phyloP scores from a whole-genome alignment of 2,888 invertebrate genomes.

The Eilema sororculum region DNA sequence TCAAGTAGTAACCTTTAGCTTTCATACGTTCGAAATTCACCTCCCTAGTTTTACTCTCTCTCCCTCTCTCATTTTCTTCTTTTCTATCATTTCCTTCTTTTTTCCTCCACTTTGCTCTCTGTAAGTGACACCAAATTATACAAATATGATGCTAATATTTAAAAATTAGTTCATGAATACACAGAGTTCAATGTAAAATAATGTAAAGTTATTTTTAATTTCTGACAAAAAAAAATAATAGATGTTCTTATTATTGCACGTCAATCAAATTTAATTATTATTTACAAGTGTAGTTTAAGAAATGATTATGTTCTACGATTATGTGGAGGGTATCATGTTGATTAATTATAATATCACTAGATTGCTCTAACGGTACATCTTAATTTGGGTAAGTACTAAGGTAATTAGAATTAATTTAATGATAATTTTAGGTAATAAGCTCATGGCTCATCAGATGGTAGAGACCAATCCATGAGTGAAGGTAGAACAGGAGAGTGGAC shows the following conservation, averaged over 20 bases:
- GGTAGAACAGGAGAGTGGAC: neutral
- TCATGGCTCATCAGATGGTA: neutral
- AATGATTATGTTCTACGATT: slow-evolving; percentile 14
- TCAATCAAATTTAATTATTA: slow-evolving; percentile 35
- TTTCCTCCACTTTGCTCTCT: neutral
- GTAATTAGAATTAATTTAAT: slow-evolving; percentile 1
- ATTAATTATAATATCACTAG: slow-evolving; percentile 6
- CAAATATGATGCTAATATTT: no score
- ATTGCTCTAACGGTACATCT: neutral
- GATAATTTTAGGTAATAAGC: neutral
- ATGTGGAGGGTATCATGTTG: neutral
- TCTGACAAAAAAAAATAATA: neutral
- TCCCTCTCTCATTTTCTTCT: neutral
- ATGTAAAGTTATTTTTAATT: neutral
- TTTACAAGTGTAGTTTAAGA: slow-evolving; percentile 32
- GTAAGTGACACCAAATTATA: neutral
- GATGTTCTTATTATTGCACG: slow-evolving; percentile 15
- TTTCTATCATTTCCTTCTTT: neutral
- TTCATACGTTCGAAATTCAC: neutral
- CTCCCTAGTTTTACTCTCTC: neutral
- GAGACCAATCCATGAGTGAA: neutral
- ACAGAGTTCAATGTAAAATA: neutral
- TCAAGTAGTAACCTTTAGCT: no score
- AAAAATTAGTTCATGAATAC: neutral
- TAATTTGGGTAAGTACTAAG: neutral